These are phyloP conservation scores for Xestoiulus laeticollis DNA, from an alignment of 2,888 invertebrate genomes.

Conservation along the genomic window DNA sequence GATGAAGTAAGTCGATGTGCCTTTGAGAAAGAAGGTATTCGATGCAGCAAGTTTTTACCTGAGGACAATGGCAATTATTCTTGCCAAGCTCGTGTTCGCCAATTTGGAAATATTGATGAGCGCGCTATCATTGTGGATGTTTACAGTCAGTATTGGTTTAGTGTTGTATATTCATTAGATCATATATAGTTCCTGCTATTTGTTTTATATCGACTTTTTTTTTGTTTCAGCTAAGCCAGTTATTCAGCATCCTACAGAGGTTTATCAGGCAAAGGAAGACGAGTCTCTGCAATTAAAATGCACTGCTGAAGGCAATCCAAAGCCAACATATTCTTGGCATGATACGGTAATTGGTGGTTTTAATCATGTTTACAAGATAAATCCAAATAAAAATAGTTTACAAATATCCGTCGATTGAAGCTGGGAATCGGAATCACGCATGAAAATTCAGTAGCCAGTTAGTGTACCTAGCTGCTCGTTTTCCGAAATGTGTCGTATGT, in stretches of 20 bases:
- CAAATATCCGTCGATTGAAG: too few relatives aligned
- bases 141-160: conserved; percentile 55
- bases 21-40: conserved; percentile 71
- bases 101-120: conserved; percentile 80
- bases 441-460: too few relatives aligned
- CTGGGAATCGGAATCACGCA: too few relatives aligned
- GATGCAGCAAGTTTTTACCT: conserved; percentile 80
- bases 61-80: conserved; percentile 87
- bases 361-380: too few relatives aligned
- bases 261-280: conserved; percentile 78
- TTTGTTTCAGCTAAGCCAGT: conserved; percentile 64
- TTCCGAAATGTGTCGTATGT: too few relatives aligned
- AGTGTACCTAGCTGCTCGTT: too few relatives aligned
- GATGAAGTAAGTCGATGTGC: background rate
- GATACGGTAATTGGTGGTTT: conserved; percentile 68
- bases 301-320: conserved; percentile 83
- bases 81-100: conserved; percentile 84
- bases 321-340: conserved; percentile 85
- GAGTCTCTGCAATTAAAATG: conserved; percentile 80
- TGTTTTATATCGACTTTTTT: conserved; percentile 31
- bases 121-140: conserved; percentile 83
- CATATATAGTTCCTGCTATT: too few relatives aligned
- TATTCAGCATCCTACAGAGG: conserved; percentile 36
- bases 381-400: too few relatives aligned
- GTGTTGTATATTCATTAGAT: background rate